Percentiles rank a stretch among this genome's conserved stretches.
Conservation (phyloP, 2,113 vertebrate genomes). For the Acanthochromis polyacanthus region DNA sequence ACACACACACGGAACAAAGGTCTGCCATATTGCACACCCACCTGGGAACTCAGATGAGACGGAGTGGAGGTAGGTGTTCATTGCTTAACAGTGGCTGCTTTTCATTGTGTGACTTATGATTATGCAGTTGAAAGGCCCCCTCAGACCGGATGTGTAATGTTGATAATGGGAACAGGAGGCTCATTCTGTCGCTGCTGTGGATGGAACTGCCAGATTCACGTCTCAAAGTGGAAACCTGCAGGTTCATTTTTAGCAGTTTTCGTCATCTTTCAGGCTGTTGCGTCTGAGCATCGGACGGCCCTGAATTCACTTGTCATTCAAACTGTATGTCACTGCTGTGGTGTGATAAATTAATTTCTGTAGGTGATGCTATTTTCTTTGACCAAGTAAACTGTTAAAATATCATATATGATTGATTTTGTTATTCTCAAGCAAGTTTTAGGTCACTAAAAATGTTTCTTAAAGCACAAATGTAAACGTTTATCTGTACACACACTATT, state of each 20-base stretch:
- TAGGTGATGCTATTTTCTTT: neutral
- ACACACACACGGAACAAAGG: conserved; percentile 84
- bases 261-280: neutral
- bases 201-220: neutral
- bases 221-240: conserved; percentile 4
- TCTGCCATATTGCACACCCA: conserved; percentile 79
- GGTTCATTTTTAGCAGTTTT: neutral
- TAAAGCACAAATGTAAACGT: too few species aligned
- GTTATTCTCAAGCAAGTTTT: too few species aligned
- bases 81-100: conserved; percentile 69
- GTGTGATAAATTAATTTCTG: neutral
- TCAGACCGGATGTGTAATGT: conserved; percentile 53
- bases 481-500: neutral
- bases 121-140: conserved; percentile 68
- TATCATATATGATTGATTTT: neutral
- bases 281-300: too few species aligned
- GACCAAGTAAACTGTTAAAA: neutral
- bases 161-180: conserved; percentile 67
- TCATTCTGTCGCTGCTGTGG: conserved; percentile 53
- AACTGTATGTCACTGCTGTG: too few species aligned
- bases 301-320: neutral
- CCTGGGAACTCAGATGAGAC: conserved; percentile 70
- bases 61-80: conserved; percentile 56
- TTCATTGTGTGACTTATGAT: conserved; percentile 75
- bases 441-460: neutral